phyloP scores from a whole-genome alignment of 2,888 invertebrate species.

The Melieria picta region DNA sequence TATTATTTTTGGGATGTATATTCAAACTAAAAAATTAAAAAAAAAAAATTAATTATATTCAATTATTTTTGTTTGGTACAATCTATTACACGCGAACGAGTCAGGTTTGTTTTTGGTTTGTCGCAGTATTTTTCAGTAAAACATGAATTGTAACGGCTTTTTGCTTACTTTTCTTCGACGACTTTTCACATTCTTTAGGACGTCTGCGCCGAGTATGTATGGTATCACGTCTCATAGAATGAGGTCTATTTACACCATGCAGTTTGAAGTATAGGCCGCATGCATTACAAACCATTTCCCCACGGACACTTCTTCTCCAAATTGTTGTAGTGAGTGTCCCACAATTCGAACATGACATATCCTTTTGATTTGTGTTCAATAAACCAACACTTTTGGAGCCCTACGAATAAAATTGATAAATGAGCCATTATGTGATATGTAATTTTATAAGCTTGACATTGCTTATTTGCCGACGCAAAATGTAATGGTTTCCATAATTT shows the following conservation, averaged over 20 bases:
- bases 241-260: constrained; percentile 92
- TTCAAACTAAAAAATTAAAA: no score
- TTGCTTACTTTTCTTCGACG: constrained; percentile 68
- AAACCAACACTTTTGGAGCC: constrained; percentile 47
- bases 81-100: background rate
- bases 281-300: constrained; percentile 99
- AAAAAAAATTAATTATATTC: no score
- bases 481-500: no score
- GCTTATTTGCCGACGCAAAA: no score
- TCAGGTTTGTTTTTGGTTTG: background rate
- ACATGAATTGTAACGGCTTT: no score
- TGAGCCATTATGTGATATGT: background rate
- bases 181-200: constrained; percentile 79
- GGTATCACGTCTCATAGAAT: constrained; percentile 95
- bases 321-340: constrained; percentile 97
- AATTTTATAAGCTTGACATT: no score
- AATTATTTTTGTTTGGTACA: no score
- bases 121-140: background rate
- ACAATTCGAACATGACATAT: constrained; percentile 95
- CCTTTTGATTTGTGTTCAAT: constrained; percentile 66
- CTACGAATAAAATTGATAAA: constrained; percentile 35
- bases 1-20: no score
- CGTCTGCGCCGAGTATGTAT: constrained; percentile 93
- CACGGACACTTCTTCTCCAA: constrained; percentile 95
- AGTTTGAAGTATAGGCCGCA: constrained; percentile 98